Percentiles rank a stretch among this genome's conserved stretches.
Conservation (phyloP, 2,113 vertebrate species). For the Centropus bengalensis region DNA sequence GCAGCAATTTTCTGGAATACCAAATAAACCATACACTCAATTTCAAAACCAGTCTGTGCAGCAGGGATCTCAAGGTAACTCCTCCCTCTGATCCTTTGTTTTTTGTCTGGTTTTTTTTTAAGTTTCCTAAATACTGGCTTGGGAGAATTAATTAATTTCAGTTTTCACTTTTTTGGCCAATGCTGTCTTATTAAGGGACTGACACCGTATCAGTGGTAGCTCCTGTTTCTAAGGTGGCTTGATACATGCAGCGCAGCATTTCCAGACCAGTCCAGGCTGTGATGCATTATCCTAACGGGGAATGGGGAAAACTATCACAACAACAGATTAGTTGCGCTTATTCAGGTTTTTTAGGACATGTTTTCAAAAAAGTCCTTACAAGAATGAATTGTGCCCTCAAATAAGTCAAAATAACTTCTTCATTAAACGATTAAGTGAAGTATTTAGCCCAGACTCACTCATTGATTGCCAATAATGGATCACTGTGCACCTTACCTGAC, state of each 20-base stretch:
- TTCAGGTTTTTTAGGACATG: background rate
- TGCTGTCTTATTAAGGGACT: background rate
- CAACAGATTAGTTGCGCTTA: background rate
- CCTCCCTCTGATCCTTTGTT: background rate
- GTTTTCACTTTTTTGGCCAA: background rate
- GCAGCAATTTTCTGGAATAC: conserved; percentile 80
- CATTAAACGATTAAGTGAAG: background rate
- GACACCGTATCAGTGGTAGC: background rate
- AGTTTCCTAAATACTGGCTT: background rate
- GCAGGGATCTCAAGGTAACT: conserved; percentile 80
- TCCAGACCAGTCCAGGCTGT: background rate
- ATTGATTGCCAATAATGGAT: background rate
- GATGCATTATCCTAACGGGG: background rate
- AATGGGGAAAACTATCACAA: background rate
- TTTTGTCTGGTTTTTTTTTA: background rate
- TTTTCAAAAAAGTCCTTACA: background rate
- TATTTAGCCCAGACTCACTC: background rate
- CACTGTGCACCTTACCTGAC: background rate
- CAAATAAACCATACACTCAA: conserved; percentile 79
- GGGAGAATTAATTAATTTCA: background rate
- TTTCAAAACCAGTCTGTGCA: conserved; percentile 81
- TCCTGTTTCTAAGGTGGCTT: background rate
- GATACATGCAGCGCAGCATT: background rate
- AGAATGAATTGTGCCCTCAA: background rate
- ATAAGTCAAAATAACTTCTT: background rate